Evolutionary conservation across 2,113 vertebrate genomes (phyloP), one percentile per base, ranked within the genome.

Genomic region (Pelvicachromis taeniatus): DNA sequence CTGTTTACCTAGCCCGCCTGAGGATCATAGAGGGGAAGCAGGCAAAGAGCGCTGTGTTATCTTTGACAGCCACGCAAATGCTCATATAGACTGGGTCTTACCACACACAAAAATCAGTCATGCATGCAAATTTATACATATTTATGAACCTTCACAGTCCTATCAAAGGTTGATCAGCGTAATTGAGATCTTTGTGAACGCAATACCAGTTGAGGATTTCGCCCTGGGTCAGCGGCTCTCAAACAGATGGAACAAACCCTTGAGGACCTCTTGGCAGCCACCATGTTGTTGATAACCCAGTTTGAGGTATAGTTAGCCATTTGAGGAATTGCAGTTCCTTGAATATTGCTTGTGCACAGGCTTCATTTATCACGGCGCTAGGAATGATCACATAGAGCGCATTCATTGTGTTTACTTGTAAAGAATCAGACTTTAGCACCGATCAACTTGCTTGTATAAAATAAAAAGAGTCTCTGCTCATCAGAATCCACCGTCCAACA

Each of bases 1-100:
- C 93, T 96, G 95, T 96, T 96, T 96, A 96, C 93, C 88, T 87
- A 92, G 91, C 88, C 58, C 79, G 86, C 92, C 91, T 77, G 88
- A 92, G 90, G 88, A 94, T 93, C 91, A 78, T 79, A 84, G 90
- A 91, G 88, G 89, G 91, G 93, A 93, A 91, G 92, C 90, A 94
- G 92, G 94, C 93, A 92, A 86, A 91, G 78, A 87, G 50, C 33
- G 38, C 86, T 68, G 77, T 92, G 94, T 92, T 92, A 86, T 80
- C 87, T 92, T 92, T 92, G 73, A 93, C 87, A 83, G 85, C 82
- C 77, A 88, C 63, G 77, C 58, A 80, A 88, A 79, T 52, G 45
- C 77, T 88, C 48, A 59, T 58, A 82, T 81, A 81, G 88, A 88
- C 85, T 48, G 21, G 21, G 84, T 11, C 21, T 78, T 26, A 83